phyloP scores from a whole-genome alignment of 2,797 vertebrate genomes.

The Mionectes olivaceus region DNA sequence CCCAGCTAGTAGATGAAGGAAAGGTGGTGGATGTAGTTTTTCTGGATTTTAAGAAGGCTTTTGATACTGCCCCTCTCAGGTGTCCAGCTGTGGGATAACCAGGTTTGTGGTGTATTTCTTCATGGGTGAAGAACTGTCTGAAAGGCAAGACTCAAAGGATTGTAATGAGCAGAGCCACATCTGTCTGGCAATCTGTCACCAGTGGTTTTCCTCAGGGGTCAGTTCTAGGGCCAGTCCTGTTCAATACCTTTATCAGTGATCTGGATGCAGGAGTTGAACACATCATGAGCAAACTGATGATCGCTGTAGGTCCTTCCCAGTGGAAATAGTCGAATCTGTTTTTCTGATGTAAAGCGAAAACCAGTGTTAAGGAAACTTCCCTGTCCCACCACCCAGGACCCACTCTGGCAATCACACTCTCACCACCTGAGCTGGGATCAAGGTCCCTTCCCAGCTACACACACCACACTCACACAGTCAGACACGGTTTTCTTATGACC shows the following conservation, averaged over 20 bases:
- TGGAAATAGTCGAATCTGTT: not conserved
- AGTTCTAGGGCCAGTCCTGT: not conserved
- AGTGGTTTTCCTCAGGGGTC: not conserved
- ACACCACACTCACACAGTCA: not conserved
- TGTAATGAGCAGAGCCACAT: no score
- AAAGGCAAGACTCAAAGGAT: not conserved
- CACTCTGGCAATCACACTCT: not conserved
- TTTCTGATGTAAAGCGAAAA: not conserved
- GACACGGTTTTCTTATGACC: not conserved
- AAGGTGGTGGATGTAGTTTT: not conserved
- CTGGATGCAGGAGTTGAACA: not conserved
- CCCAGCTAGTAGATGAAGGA: not conserved
- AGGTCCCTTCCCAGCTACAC: not conserved
- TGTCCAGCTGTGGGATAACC: not conserved
- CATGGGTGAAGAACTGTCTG: not conserved
- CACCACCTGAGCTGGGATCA: not conserved
- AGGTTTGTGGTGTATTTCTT: not conserved
- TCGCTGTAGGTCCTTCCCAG: not conserved
- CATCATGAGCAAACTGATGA: not conserved
- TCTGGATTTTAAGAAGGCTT: not conserved
- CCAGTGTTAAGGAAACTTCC: not conserved
- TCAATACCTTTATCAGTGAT: not conserved
- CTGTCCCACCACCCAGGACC: not conserved
- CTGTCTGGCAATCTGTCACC: not conserved
- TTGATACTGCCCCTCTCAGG: not conserved